A percentile compares a stretch with the other conserved stretches of the same genome.
Evolutionary conservation across 2,113 vertebrate genomes (phyloP).

Genomic region (Caretta caretta): DNA sequence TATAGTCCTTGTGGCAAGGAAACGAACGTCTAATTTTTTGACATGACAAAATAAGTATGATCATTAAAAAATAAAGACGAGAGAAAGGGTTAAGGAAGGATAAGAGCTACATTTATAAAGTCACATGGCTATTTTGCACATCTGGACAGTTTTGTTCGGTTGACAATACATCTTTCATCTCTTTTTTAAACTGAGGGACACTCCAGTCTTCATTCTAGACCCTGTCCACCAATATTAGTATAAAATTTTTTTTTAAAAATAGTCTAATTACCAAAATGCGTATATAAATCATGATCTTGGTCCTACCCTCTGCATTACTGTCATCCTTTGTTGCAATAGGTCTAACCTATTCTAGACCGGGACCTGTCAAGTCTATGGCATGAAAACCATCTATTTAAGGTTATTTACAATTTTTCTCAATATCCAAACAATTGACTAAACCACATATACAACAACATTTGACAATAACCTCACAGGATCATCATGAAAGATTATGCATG

Average conservation of each 20-base stretch:
- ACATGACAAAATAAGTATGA: background rate
- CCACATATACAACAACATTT: no score
- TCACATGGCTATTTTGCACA: background rate
- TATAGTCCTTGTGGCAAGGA: background rate
- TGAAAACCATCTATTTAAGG: background rate
- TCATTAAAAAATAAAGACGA: background rate
- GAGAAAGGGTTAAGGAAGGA: no score
- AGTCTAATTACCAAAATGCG: background rate
- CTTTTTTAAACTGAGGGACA: background rate
- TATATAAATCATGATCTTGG: background rate
- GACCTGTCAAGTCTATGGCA: background rate
- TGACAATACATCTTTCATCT: background rate
- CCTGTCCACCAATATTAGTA: no score
- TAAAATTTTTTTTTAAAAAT: background rate
- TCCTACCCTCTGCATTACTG: background rate
- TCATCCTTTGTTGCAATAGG: background rate
- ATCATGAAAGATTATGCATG: no score
- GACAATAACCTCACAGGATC: no score
- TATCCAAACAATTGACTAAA: no score
- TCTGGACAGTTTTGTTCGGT: background rate
- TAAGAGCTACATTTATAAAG: no score
- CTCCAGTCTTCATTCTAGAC: background rate
- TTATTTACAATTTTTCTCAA: background rate
- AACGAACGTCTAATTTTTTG: background rate
- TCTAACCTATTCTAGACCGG: background rate